phyloP scores from a whole-genome alignment of 2,888 invertebrate species.

The Argyra leucocephala region DNA sequence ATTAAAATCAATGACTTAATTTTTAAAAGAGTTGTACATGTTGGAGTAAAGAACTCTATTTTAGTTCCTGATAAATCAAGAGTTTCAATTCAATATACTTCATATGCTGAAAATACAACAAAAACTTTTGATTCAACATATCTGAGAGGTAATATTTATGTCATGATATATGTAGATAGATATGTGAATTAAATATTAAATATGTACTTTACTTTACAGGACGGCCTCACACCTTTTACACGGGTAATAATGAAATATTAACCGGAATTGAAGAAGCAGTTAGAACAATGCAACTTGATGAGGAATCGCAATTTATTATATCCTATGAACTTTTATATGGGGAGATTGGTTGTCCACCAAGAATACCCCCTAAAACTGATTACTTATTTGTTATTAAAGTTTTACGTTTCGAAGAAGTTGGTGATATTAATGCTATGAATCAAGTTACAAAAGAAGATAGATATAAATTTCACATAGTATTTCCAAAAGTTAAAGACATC shows the following conservation, averaged over 20 bases:
- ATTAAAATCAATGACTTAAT: conserved; percentile 29
- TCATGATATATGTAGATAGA: neutral
- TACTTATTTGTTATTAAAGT: conserved; percentile 68
- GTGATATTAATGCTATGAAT: conserved; percentile 40
- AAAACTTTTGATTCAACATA: conserved; percentile 41
- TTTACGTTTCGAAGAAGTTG: conserved; percentile 47
- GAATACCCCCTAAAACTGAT: conserved; percentile 64
- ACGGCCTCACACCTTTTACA: conserved; percentile 32
- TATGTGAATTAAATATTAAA: neutral
- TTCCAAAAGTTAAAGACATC: conserved; percentile 52
- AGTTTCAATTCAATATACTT: conserved; percentile 37
- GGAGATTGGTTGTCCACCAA: conserved; percentile 63
- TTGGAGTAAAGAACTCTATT: conserved; percentile 21
- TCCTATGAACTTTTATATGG: conserved; percentile 66
- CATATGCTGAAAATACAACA: conserved; percentile 37
- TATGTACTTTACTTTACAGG: too few species aligned
- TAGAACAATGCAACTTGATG: conserved; percentile 67
- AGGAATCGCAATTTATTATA: conserved; percentile 67
- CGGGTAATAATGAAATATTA: conserved; percentile 38
- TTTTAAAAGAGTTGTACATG: conserved; percentile 31
- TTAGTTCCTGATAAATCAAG: conserved; percentile 33
- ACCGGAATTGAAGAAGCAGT: conserved; percentile 64
- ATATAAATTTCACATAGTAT: conserved; percentile 51
- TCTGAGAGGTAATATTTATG: conserved; percentile 33
- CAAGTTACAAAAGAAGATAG: conserved; percentile 47